These are phyloP conservation scores for Tenthredo distinguenda DNA, from an alignment of 2,888 invertebrate genomes.

Conservation along the genomic window DNA sequence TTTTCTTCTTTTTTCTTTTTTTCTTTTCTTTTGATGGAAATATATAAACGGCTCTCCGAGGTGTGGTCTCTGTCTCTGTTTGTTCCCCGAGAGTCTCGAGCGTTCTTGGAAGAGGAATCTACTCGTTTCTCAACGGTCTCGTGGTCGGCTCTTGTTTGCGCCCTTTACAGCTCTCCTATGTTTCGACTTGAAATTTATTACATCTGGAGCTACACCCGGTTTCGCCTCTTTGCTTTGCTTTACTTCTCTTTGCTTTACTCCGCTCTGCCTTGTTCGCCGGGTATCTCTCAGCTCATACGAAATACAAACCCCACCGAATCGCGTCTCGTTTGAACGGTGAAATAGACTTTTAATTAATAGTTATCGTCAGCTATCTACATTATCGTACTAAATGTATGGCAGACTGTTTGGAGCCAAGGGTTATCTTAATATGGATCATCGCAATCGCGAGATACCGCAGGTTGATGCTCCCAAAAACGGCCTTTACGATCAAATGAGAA, in stretches of 20 bases:
- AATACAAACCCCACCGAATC: background rate
- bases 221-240: background rate
- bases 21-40: background rate
- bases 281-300: background rate
- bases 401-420: constrained; percentile 55
- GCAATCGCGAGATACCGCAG: constrained; percentile 10
- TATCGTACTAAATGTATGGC: constrained; percentile 19
- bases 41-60: constrained; percentile 7
- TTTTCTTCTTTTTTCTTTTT: background rate
- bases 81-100: background rate
- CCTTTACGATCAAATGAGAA: background rate
- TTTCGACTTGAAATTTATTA: constrained; percentile 59
- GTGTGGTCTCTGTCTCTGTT: constrained; percentile 18
- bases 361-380: background rate
- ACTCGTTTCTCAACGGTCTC: background rate
- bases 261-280: background rate
- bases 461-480: background rate
- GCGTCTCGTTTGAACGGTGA: background rate
- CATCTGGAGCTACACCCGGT: background rate
- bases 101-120: constrained; percentile 19
- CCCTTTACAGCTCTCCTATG: constrained; percentile 66
- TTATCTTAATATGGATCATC: constrained; percentile 53
- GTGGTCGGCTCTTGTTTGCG: constrained; percentile 63
- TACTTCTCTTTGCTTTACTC: background rate
- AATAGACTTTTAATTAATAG: background rate